A percentile compares a stretch with the other conserved stretches of the same genome.
phyloP scores from a whole-genome alignment of 2,888 invertebrate species.

The Ferdinandea cuprea region DNA sequence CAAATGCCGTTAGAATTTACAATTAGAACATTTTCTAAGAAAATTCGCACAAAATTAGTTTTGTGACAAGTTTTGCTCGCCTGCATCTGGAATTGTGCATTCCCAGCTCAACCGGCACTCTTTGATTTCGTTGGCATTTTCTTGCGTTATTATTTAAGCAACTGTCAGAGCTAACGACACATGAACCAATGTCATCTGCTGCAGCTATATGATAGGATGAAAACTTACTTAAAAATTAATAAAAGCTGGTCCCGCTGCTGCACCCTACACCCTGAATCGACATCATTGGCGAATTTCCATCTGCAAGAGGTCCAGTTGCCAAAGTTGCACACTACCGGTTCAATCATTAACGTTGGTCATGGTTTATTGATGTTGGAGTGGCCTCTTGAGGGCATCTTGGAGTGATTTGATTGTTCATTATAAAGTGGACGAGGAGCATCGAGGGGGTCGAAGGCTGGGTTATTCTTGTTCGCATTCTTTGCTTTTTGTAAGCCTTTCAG shows the following conservation, averaged over 20 bases:
- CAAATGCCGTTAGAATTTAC: slow-evolving; percentile 64
- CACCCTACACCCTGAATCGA: not conserved
- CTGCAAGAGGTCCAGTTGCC: slow-evolving; percentile 31
- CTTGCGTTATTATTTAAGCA: slow-evolving; percentile 47
- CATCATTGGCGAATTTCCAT: slow-evolving; percentile 9
- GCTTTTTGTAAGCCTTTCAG: slow-evolving; percentile 2
- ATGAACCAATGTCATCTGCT: not conserved
- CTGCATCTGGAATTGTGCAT: slow-evolving; percentile 17
- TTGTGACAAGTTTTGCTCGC: slow-evolving; percentile 58
- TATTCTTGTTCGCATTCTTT: slow-evolving; percentile 52
- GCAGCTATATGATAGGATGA: slow-evolving; percentile 62
- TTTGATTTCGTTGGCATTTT: slow-evolving; percentile 28
- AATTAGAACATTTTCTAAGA: slow-evolving; percentile 64
- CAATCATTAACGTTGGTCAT: slow-evolving; percentile 61
- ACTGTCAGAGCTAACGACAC: slow-evolving; percentile 22
- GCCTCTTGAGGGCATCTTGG: slow-evolving; percentile 30
- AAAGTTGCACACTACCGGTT: slow-evolving; percentile 43
- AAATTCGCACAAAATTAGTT: slow-evolving; percentile 67
- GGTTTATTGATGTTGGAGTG: slow-evolving; percentile 62
- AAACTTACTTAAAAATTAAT: slow-evolving; percentile 70
- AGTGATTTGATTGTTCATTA: slow-evolving; percentile 70
- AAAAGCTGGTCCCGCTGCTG: slow-evolving; percentile 1
- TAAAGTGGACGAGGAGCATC: slow-evolving; percentile 1
- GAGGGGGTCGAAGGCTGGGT: slow-evolving; percentile 58
- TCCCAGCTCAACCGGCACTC: not conserved